A percentile compares a stretch with the other conserved stretches of the same genome.
phyloP scores from a whole-genome alignment of 2,888 invertebrate species.

The Dolichopus griseipennis region DNA sequence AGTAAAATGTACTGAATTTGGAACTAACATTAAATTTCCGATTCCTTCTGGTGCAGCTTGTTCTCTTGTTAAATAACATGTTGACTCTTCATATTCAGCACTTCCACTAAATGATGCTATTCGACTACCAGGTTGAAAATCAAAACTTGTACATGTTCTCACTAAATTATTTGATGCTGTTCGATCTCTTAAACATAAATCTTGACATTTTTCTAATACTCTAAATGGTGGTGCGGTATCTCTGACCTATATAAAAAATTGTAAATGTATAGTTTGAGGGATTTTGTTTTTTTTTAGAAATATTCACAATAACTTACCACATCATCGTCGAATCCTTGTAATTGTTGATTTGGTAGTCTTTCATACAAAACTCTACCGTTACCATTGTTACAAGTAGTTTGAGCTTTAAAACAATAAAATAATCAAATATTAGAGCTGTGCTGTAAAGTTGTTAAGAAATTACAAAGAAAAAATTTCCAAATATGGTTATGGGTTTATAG shows the following conservation, averaged over 20 bases:
- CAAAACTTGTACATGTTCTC: constrained; percentile 77
- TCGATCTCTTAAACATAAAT: constrained; percentile 72
- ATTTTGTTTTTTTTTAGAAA: constrained; percentile 35
- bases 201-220: constrained; percentile 82
- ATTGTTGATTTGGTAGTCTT: constrained; percentile 76
- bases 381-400: constrained; percentile 86
- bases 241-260: constrained; percentile 48
- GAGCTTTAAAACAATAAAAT: constrained; percentile 38
- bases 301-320: constrained; percentile 53
- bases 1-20: constrained; percentile 82
- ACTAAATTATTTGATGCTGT: constrained; percentile 69
- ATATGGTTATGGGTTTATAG: too few species aligned
- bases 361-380: constrained; percentile 82
- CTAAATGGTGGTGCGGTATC: constrained; percentile 79
- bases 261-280: background rate
- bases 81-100: constrained; percentile 80
- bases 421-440: too few species aligned
- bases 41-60: constrained; percentile 82
- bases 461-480: too few species aligned
- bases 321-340: constrained; percentile 83
- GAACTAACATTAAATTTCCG: constrained; percentile 78
- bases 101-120: constrained; percentile 73
- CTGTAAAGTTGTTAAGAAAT: too few species aligned
- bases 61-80: constrained; percentile 76
- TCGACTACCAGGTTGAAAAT: constrained; percentile 81